Percentiles rank a stretch among this genome's conserved stretches.
phyloP scores from a whole-genome alignment of 1,140 invertebrate genomes.

The Hylyphantes graminicola region DNA sequence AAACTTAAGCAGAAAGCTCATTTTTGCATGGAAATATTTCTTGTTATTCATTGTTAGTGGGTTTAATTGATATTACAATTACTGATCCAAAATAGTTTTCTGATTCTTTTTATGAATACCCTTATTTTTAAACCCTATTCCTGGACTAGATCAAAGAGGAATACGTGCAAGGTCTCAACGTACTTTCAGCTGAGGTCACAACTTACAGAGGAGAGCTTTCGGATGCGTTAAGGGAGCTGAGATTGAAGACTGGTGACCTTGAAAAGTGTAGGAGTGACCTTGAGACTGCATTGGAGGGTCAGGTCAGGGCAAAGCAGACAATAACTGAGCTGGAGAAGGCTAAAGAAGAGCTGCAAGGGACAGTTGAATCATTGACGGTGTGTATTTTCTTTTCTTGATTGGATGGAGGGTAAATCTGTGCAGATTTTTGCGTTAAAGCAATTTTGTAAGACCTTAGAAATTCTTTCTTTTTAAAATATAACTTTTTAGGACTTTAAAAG shows the following conservation, averaged over 20 bases:
- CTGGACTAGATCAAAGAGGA: slow-evolving; percentile 28
- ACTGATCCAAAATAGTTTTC: too few relatives aligned
- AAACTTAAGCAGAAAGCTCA: too few relatives aligned
- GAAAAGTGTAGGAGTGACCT: neutral
- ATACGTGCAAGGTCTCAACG: slow-evolving; percentile 33
- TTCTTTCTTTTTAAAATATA: too few relatives aligned
- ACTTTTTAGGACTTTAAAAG: too few relatives aligned
- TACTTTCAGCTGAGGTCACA: slow-evolving; percentile 22
- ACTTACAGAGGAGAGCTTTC: neutral
- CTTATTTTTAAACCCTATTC: neutral
- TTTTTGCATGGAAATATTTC: too few relatives aligned
- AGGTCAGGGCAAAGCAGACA: neutral
- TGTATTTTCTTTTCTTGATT: neutral
- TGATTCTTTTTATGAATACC: too few relatives aligned
- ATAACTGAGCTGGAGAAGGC: neutral
- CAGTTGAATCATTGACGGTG: neutral
- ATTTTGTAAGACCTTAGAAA: too few relatives aligned
- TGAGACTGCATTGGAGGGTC: neutral
- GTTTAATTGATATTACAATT: too few relatives aligned
- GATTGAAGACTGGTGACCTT: neutral
- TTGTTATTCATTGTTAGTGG: too few relatives aligned
- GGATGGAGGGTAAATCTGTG: too few relatives aligned
- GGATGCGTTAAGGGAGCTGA: neutral
- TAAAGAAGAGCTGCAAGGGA: neutral
- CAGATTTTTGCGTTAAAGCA: too few relatives aligned